Evolutionary conservation across 2,888 invertebrate species (phyloP).

Genomic region (Helobdella robusta): DNA sequence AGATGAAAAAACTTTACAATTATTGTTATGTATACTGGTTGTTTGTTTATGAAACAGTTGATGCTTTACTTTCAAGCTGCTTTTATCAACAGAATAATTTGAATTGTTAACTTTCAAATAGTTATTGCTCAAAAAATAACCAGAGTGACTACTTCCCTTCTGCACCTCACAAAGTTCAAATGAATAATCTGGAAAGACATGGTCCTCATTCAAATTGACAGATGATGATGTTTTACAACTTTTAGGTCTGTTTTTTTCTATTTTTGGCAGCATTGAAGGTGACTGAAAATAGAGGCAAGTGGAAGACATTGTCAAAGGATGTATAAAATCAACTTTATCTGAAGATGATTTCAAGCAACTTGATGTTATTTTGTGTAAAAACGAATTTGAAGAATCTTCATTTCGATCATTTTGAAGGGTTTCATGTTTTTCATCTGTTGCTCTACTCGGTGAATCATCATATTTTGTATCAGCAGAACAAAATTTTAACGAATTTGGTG

Average conservation of each 20-base stretch:
- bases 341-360: slow-evolving; percentile 10
- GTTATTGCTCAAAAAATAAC: too few relatives aligned
- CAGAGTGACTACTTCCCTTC: too few relatives aligned
- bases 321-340: slow-evolving; percentile 11
- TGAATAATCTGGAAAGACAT: too few relatives aligned
- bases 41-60: too few relatives aligned
- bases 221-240: slow-evolving; percentile 8
- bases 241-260: slow-evolving; percentile 7
- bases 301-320: slow-evolving; percentile 13
- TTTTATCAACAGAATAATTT: slow-evolving; percentile 8
- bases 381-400: slow-evolving; percentile 6
- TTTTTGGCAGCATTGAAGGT: background rate
- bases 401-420: background rate
- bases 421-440: slow-evolving; percentile 14
- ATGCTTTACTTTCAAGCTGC: background rate
- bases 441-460: too few relatives aligned
- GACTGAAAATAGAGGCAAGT: background rate
- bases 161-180: too few relatives aligned
- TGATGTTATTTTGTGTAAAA: slow-evolving; percentile 14
- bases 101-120: background rate
- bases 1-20: too few relatives aligned
- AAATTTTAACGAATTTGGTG: too few relatives aligned
- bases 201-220: background rate
- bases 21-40: too few relatives aligned
- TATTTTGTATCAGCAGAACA: too few relatives aligned